Conservation (phyloP, 2,888 invertebrate species). For the Sarcophaga caerulescens region DNA sequence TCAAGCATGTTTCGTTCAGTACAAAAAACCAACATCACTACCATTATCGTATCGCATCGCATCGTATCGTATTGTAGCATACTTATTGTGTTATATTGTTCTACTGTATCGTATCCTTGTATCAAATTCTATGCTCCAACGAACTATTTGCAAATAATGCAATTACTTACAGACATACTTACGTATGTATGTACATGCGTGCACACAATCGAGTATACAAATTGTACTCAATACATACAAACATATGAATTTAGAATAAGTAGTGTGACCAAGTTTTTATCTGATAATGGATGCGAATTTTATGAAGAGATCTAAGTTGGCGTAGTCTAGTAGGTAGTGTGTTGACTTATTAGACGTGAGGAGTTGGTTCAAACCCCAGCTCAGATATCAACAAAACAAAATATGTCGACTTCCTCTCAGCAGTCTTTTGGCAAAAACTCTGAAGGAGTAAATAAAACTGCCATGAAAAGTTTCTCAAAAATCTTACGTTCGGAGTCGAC, state of each 20-base stretch:
- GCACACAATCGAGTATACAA: background rate
- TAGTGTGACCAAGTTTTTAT: constrained; percentile 13
- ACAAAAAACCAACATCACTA: constrained; percentile 1
- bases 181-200: background rate
- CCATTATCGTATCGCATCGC: background rate
- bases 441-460: too few relatives aligned
- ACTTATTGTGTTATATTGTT: background rate
- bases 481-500: too few relatives aligned
- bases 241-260: background rate
- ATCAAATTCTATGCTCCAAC: constrained; percentile 51
- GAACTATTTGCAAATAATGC: background rate
- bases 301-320: too few relatives aligned
- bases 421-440: too few relatives aligned
- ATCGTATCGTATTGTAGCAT: constrained; percentile 33
- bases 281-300: too few relatives aligned
- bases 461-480: too few relatives aligned
- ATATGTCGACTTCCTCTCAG: too few relatives aligned
- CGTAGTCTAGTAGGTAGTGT: too few relatives aligned
- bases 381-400: too few relatives aligned
- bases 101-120: constrained; percentile 41
- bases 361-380: too few relatives aligned
- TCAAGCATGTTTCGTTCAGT: constrained; percentile 23
- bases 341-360: too few relatives aligned
- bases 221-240: background rate
- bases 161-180: background rate